Evolutionary conservation across 2,888 invertebrate species (phyloP).

Genomic region (Loripinus fragilis): DNA sequence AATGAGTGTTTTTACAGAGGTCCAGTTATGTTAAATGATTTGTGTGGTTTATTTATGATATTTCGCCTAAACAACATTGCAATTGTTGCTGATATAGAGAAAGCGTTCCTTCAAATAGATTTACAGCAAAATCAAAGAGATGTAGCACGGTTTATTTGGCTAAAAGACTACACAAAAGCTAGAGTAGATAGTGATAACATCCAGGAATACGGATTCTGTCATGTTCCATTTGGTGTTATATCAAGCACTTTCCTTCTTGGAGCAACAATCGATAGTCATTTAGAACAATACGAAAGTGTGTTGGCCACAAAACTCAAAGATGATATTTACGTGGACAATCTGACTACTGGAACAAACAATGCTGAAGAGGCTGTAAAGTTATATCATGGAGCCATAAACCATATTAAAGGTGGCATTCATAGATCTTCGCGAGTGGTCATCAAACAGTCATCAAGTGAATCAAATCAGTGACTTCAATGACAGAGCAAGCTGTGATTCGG

Average conservation of each 20-base stretch:
- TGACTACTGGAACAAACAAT: slow-evolving; percentile 21
- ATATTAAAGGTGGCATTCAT: slow-evolving; percentile 24
- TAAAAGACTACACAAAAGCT: slow-evolving; percentile 18
- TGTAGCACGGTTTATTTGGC: slow-evolving; percentile 37
- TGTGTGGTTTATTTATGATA: slow-evolving; percentile 15
- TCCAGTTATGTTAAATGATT: background rate
- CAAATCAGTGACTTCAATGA: background rate
- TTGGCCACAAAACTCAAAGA: background rate
- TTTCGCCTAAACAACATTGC: slow-evolving; percentile 26
- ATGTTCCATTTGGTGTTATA: slow-evolving; percentile 29
- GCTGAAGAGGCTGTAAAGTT: background rate
- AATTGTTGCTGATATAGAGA: slow-evolving; percentile 28
- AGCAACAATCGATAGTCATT: slow-evolving; percentile 24
- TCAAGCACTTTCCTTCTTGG: background rate
- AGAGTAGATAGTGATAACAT: background rate
- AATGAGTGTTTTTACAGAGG: slow-evolving; percentile 13
- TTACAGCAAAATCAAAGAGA: slow-evolving; percentile 11
- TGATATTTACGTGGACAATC: slow-evolving; percentile 38
- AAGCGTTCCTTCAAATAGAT: too few relatives aligned
- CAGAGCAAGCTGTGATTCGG: background rate
- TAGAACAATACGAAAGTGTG: background rate
- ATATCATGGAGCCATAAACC: background rate
- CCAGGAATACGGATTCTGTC: slow-evolving; percentile 15
- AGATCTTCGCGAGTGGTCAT: slow-evolving; percentile 24
- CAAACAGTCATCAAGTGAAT: background rate